Conservation (phyloP, 2,797 vertebrate genomes). For the Huso huso region DNA sequence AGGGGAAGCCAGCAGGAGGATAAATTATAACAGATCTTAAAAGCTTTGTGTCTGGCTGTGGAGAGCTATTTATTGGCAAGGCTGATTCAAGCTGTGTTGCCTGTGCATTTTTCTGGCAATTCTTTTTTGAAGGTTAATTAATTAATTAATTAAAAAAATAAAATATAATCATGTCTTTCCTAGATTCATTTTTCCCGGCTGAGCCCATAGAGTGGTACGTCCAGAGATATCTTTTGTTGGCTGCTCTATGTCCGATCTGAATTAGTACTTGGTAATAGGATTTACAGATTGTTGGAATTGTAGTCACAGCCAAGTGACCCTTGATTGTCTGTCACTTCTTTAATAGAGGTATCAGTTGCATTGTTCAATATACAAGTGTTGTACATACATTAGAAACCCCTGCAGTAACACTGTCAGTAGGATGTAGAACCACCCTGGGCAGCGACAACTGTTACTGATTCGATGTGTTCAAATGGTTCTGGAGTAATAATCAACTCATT, state of each 20-base stretch:
- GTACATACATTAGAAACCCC: neutral
- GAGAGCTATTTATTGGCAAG: slow-evolving; percentile 3
- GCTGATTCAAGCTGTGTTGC: slow-evolving; percentile 2
- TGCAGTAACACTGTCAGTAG: neutral
- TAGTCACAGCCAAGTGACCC: neutral
- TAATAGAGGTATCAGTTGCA: neutral
- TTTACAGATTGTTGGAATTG: slow-evolving; percentile 2
- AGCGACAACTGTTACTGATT: too few species aligned
- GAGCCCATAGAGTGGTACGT: neutral
- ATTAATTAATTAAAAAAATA: neutral
- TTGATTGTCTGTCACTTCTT: neutral
- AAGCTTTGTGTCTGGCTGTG: slow-evolving; percentile 8
- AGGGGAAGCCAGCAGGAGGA: slow-evolving; percentile 19
- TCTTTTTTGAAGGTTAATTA: neutral
- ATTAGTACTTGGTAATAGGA: neutral
- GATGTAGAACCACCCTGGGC: neutral
- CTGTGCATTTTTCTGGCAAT: neutral
- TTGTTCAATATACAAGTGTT: neutral
- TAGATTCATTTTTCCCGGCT: too few species aligned
- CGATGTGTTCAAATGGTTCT: too few species aligned
- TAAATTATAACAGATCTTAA: slow-evolving; percentile 35
- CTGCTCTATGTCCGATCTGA: neutral
- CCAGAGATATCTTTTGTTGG: neutral
- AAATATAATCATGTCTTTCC: neutral
- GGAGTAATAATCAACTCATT: too few species aligned